Base-by-base conservation (phyloP, 2,888 invertebrate species). In the Hemicrepidius hirtus region DNA sequence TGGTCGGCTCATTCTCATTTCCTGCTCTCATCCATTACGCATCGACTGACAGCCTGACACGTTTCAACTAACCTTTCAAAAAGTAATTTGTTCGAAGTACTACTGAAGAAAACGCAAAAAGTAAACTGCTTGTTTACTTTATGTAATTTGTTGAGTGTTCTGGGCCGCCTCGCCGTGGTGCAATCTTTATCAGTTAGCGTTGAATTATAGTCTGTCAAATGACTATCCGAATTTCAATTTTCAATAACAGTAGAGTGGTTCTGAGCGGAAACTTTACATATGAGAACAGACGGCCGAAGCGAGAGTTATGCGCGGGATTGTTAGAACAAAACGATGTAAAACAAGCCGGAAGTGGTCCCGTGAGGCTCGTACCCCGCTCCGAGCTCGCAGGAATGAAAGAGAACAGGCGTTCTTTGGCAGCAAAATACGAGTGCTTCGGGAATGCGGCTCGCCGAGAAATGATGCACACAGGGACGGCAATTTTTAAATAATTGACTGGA, bases 401-500 rank as follows among this genome's bases (percentile, higher is more conserved):
- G 77, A 78, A 69, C 76, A 73, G 78, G 80, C 81, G 81, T 83
- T 84, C 83, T 83, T 84, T 82, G 80, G 77, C 83, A 75, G 82
- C 82, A 84, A 87, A 86, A 86, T 87, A 87, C 86, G 87, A 86
- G 80, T 84, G 85, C 82, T 83, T 76, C 84, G 86, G 85, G 86
- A 86, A 80, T 79, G 82, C 80, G 80, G 80, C 80, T 80, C 79
- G 81, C 80, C 78, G 80, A 82, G 85, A 86, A 86, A 86, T 84
- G 86, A 86, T 86, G 84, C 86, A 84, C 86, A 80, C 79, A 83
- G 87, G 87, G 86, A 86, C 85, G 84, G 86, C 86, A 87, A 87
- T 87, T 87, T 87, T 87, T 87, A 87, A 87, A 87, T 87, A 87
- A 87, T 87, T 87, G 87, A 87, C 87, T 85, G 85, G 86, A 83